Base-by-base conservation (phyloP, 1,140 invertebrate genomes). In the Anadara kagoshimensis region DNA sequence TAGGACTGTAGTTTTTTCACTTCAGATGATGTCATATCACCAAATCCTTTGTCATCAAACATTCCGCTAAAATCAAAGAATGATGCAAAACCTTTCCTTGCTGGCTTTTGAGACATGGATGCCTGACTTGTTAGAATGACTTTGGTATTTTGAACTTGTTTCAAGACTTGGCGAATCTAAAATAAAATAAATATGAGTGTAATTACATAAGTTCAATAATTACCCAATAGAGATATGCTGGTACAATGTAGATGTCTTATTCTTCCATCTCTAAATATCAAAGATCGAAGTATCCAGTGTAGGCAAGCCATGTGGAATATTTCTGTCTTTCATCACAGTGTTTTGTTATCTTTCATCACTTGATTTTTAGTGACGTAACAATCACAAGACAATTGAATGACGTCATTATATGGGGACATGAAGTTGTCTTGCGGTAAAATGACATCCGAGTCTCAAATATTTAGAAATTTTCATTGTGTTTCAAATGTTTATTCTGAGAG, bases 1-100 rank as follows among this genome's bases (percentile, higher is more conserved):
- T 78, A 76, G 5, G 29, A 18, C 5, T 75, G 63, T 5, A 76
- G 44, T 66, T 75, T 76, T 43, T 77, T 74, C 26, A 53, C 58
- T 59, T 79, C 75, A 20, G 58, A 44, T 18, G 63, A n/a, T 63
- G 29, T 70, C 24, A 70, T 24, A 45, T 74, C 70, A 44, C 62
- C 72, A 58, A 67, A 67, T 1, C n/a, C 56, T 20, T 43, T 51
- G 59, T 69, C 72, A 20, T 74, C 72, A 67, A 74, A 74, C 65
- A 65, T 58, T 26, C 36, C 24, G 18, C 65, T 68, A 16, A 68
- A 44, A 70, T 64, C 64, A 12, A 79, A 77, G 44, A 78, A 49
- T 22, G 53, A 53, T 53, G 56, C 58, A 18, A 78, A 14, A 14
- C 76, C 64, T 10, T 54, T 63, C 29, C 57, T 65, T 10, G 22